Conservation (phyloP, 1,140 invertebrate species). For the Neodiprion fabricii region DNA sequence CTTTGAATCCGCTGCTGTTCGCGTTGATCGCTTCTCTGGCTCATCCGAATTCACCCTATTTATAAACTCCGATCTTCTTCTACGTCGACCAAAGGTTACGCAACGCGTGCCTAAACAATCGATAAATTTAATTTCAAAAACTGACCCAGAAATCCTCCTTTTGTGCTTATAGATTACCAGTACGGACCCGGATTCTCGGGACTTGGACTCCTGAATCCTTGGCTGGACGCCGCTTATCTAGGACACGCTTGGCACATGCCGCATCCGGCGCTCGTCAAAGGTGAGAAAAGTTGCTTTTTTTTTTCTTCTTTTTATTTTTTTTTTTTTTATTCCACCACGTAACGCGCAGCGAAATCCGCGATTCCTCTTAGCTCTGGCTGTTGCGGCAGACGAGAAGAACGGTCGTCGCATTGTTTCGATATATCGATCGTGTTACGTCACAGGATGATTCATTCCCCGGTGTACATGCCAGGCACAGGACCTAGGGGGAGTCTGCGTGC, state of each 20-base stretch:
- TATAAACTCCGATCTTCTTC: too few species aligned
- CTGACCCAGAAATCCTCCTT: slow-evolving; percentile 31
- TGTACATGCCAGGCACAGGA: slow-evolving; percentile 26
- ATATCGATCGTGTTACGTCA: slow-evolving; percentile 1
- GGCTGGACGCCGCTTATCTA: slow-evolving; percentile 79
- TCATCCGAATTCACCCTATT: too few species aligned
- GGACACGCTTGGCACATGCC: slow-evolving; percentile 76
- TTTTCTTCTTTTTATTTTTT: neutral
- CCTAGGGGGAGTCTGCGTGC: slow-evolving; percentile 40
- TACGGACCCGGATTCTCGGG: slow-evolving; percentile 66
- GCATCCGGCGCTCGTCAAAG: slow-evolving; percentile 68
- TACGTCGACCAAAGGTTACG: too few species aligned
- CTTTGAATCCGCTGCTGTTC: too few species aligned
- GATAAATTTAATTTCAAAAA: slow-evolving; percentile 3
- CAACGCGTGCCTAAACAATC: neutral
- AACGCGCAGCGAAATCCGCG: too few species aligned
- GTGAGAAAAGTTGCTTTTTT: slow-evolving; percentile 51
- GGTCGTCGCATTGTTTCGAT: neutral
- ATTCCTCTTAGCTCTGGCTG: too few species aligned
- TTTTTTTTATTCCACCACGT: neutral
- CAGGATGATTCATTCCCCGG: neutral
- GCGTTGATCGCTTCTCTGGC: too few species aligned
- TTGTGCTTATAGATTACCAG: slow-evolving; percentile 70
- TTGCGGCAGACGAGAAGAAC: neutral
- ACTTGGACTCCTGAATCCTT: slow-evolving; percentile 73